These are phyloP conservation scores for Phoronis australis DNA, from an alignment of 2,888 invertebrate species.

Conservation along the genomic window DNA sequence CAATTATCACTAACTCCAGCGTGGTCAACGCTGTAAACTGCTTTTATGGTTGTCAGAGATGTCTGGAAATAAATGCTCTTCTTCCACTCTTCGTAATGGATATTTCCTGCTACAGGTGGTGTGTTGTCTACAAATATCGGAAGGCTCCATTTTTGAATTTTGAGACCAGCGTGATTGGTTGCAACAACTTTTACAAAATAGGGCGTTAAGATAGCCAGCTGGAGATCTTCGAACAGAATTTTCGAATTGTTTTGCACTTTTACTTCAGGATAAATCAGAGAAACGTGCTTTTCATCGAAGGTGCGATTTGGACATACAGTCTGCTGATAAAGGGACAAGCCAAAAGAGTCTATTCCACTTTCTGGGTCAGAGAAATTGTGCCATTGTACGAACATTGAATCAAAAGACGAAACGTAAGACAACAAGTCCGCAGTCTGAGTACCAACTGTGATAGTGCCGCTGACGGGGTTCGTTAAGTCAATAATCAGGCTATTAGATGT, in stretches of 20 bases:
- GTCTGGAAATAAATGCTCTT: conserved; percentile 4
- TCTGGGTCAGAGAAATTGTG: conserved; percentile 4
- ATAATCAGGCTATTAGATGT: conserved; percentile 3
- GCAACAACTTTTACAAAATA: conserved; percentile 8
- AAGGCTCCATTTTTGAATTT: background rate
- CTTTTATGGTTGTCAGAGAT: conserved; percentile 1
- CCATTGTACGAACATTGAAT: conserved; percentile 2
- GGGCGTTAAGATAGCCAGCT: background rate
- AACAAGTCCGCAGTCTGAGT: background rate
- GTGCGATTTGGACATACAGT: no score
- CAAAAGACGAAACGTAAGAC: background rate
- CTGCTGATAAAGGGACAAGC: conserved; percentile 1
- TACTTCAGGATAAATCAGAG: no score
- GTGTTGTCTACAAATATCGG: conserved; percentile 6
- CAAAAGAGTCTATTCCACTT: conserved; percentile 1
- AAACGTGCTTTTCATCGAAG: no score
- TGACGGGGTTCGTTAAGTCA: conserved; percentile 10
- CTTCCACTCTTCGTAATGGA: conserved; percentile 9
- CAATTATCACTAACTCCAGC: conserved; percentile 3
- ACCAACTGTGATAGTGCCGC: conserved; percentile 2
- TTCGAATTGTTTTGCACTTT: conserved; percentile 1
- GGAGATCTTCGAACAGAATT: conserved; percentile 4
- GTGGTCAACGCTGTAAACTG: conserved; percentile 4
- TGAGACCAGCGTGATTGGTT: conserved; percentile 10
- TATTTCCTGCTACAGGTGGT: conserved; percentile 6